Evolutionary conservation across 2,113 vertebrate genomes (phyloP), one percentile per base, ranked within the genome.

Genomic region (Carollia perspicillata): DNA sequence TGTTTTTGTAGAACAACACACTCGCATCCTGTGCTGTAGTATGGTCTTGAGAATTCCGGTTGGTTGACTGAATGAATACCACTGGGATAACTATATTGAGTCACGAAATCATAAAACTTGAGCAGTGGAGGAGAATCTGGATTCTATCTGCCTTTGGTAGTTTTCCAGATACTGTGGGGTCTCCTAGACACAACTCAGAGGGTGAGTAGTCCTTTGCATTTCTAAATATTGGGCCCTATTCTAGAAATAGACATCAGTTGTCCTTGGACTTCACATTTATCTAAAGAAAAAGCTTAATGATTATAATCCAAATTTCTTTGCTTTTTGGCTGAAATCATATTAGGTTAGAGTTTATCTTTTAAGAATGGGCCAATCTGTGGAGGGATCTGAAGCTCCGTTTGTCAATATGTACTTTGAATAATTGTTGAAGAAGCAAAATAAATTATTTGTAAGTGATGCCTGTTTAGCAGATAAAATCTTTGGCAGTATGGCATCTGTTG

Each of bases 401-500:
- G 17, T 77, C 37, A 65, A 2, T 93, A 89, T 53, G 8, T 86
- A 47, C 26, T 93, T 71, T 72, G 80, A 69, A 71, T 37, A 60
- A 33, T 47, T 80, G 26, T 53, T 93, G 80, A 77, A 66, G 65
- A 92, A 65, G 40, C 68, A 90, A 93, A 96, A 60, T 23, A 78
- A 35, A n/a, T 83, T 55, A 79, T 86, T 91, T 69, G 22, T 84
- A 83, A 65, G 4, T 74, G 63, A 49, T 83, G 13, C 55, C 65
- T 79, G 26, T 78, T 80, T 47, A 85, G 49, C 53, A 90, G 44
- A 93, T 96, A 75, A 81, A 93, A 79, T 63, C 53, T 90, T 81
- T 90, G 81, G 26, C 77, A 87, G 60, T 81, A 23, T 23, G 44
- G 23, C 35, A 44, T 88, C 53, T 84, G 8, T 71, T 75, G 49